phyloP scores from a whole-genome alignment of 2,888 invertebrate genomes.

The Latrodectus hesperus region DNA sequence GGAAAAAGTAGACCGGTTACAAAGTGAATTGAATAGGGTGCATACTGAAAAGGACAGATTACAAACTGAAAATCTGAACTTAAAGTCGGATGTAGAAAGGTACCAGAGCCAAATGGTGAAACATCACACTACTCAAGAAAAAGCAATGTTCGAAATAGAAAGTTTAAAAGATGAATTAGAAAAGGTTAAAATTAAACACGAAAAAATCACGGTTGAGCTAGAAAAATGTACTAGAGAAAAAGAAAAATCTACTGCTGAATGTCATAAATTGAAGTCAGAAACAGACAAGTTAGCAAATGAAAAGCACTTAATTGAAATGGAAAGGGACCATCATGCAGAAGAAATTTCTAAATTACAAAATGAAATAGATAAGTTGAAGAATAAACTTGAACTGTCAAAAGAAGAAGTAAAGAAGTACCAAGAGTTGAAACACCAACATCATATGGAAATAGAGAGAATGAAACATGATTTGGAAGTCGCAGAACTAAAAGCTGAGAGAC shows the following conservation, averaged over 20 bases:
- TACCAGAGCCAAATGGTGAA: slow-evolving; percentile 84
- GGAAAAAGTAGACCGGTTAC: slow-evolving; percentile 90
- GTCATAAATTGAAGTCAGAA: slow-evolving; percentile 59
- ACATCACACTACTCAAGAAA: slow-evolving; percentile 79
- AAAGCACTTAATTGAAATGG: slow-evolving; percentile 77
- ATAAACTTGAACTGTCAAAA: slow-evolving; percentile 48
- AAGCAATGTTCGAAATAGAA: slow-evolving; percentile 71
- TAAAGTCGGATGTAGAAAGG: slow-evolving; percentile 86
- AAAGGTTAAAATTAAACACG: slow-evolving; percentile 65
- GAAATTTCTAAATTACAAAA: slow-evolving; percentile 73
- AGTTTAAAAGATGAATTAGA: slow-evolving; percentile 66
- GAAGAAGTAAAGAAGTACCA: slow-evolving; percentile 56
- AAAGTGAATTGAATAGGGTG: slow-evolving; percentile 77
- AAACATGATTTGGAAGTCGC: slow-evolving; percentile 63
- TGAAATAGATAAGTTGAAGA: slow-evolving; percentile 62
- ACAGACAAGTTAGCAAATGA: slow-evolving; percentile 76
- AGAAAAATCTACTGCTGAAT: slow-evolving; percentile 61
- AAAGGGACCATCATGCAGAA: slow-evolving; percentile 70
- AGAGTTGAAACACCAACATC: slow-evolving; percentile 67
- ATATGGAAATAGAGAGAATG: slow-evolving; percentile 67
- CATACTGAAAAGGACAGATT: slow-evolving; percentile 85
- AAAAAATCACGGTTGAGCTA: slow-evolving; percentile 56
- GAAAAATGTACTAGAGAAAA: slow-evolving; percentile 67
- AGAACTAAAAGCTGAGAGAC: slow-evolving; percentile 59
- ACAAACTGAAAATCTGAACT: slow-evolving; percentile 83